These are phyloP conservation scores for Turnix velox DNA, from an alignment of 2,113 vertebrate species.

Conservation along the genomic window DNA sequence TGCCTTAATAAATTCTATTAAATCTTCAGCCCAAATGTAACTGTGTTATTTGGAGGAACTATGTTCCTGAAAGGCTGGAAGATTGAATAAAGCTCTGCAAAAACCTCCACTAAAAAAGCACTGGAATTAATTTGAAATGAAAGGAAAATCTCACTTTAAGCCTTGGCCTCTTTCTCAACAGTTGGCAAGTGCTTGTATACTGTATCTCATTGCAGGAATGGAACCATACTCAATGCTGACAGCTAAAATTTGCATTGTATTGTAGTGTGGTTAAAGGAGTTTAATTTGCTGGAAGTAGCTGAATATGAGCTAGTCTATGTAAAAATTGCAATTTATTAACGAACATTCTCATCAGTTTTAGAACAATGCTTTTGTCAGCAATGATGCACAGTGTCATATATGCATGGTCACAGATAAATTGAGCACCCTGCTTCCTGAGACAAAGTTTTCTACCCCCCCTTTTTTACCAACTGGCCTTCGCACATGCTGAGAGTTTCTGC, in stretches of 20 bases:
- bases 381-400: background rate
- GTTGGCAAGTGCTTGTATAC: background rate
- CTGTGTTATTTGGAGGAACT: background rate
- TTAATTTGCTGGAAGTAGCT: background rate
- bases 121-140: background rate
- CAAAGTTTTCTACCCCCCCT: background rate
- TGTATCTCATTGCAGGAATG: background rate
- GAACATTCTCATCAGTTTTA: background rate
- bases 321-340: background rate
- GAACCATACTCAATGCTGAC: background rate
- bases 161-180: background rate
- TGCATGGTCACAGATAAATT: background rate
- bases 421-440: background rate
- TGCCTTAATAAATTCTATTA: background rate
- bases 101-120: background rate
- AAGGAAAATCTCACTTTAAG: background rate
- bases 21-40: background rate
- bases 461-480: fast-evolving
- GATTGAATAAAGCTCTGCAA: background rate
- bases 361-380: background rate
- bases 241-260: background rate
- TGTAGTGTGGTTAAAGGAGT: fast-evolving
- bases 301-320: background rate
- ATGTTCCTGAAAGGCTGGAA: background rate
- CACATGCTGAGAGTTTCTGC: background rate